Percentiles rank a stretch among this genome's conserved stretches.
Evolutionary conservation across 2,797 vertebrate genomes (phyloP).

Genomic region (Aphelocoma californica): DNA sequence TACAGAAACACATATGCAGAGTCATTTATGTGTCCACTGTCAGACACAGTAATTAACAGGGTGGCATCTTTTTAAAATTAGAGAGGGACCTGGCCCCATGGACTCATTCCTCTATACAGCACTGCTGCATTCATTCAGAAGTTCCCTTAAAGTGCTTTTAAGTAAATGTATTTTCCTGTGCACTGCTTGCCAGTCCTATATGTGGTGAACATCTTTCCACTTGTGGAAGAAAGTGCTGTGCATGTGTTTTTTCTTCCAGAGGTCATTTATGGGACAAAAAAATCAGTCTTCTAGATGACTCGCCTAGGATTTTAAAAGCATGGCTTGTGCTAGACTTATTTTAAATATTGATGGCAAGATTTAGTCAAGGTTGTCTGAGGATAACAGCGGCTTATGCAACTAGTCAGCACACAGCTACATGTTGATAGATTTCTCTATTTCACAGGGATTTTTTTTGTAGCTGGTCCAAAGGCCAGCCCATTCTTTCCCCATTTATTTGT

Average conservation of each 20-base stretch:
- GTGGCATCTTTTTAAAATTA: background rate
- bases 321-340: background rate
- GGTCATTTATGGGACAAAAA: conserved; percentile 29
- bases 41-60: background rate
- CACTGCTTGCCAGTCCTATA: background rate
- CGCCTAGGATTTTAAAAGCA: conserved; percentile 1
- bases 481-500: conserved; percentile 31
- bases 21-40: background rate
- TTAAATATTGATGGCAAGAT: conserved; percentile 53
- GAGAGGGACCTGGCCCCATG: background rate
- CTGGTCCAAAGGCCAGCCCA: background rate
- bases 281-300: conserved; percentile 19
- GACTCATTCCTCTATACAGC: background rate
- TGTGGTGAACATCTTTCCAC: background rate
- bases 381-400: conserved; percentile 27
- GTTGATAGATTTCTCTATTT: conserved; percentile 28
- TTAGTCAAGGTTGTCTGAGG: conserved; percentile 57
- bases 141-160: background rate
- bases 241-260: conserved; percentile 15
- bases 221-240: conserved; percentile 4
- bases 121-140: background rate
- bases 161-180: background rate
- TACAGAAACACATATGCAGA: fast-evolving
- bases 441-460: background rate
- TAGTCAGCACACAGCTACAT: background rate